Percentiles rank a stretch among this genome's conserved stretches.
phyloP scores from a whole-genome alignment of 2,888 invertebrate genomes.

The Bellardia pandia region DNA sequence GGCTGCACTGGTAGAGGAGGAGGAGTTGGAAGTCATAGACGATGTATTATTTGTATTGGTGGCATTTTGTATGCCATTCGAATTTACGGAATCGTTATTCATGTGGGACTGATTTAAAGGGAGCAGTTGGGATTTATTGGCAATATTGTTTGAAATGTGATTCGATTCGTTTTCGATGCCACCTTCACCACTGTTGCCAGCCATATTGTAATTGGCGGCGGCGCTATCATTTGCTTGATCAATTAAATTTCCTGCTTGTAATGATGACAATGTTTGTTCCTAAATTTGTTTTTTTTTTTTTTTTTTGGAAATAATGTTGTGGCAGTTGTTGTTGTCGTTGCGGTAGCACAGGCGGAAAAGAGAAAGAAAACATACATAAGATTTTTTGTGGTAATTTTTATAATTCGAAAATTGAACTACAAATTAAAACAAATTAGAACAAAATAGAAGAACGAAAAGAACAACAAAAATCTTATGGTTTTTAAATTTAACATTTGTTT shows the following conservation, averaged over 20 bases:
- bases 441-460: constrained; percentile 40
- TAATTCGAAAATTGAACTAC: constrained; percentile 63
- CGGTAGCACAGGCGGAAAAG: constrained; percentile 63
- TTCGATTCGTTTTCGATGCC: constrained; percentile 58
- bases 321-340: constrained; percentile 57
- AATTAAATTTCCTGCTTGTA: constrained; percentile 67
- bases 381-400: constrained; percentile 54
- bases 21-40: constrained; percentile 64
- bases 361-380: constrained; percentile 69
- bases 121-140: constrained; percentile 54
- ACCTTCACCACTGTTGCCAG: constrained; percentile 56
- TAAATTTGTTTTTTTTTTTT: constrained; percentile 43
- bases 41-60: constrained; percentile 56
- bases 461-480: constrained; percentile 64
- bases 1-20: constrained; percentile 58
- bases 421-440: constrained; percentile 56
- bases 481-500: not conserved
- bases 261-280: constrained; percentile 65
- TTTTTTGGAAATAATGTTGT: constrained; percentile 25
- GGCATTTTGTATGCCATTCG: constrained; percentile 70
- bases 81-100: constrained; percentile 67
- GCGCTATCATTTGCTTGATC: constrained; percentile 65
- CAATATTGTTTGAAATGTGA: constrained; percentile 64
- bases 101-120: constrained; percentile 60
- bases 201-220: constrained; percentile 48